Conservation (phyloP, 2,113 vertebrate species). For the Pangasianodon gigas region DNA sequence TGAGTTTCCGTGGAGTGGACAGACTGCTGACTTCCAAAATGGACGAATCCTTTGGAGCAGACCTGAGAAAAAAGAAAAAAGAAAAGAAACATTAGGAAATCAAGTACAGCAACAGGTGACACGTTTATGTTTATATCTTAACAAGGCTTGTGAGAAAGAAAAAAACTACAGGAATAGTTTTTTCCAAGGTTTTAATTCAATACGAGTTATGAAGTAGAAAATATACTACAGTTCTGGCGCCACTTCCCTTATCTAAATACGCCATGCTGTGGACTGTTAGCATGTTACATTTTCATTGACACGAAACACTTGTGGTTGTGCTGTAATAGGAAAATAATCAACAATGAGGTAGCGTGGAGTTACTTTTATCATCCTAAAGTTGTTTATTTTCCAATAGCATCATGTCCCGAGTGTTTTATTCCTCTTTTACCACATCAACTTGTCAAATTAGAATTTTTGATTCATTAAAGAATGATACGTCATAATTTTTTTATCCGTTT, state of each 20-base stretch:
- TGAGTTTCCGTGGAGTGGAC: slow-evolving; percentile 88
- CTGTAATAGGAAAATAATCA: not conserved
- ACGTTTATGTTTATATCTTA: not conserved
- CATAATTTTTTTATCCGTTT: not conserved
- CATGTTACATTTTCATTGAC: too few species aligned
- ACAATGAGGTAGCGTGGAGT: not conserved
- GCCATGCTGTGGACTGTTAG: too few species aligned
- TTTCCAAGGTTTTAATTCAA: not conserved
- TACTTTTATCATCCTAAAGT: not conserved
- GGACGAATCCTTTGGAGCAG: slow-evolving; percentile 80
- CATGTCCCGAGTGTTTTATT: not conserved
- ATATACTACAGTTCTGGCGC: too few species aligned
- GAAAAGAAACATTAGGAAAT: not conserved
- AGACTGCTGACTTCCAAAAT: slow-evolving; percentile 85
- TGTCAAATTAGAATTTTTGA: not conserved
- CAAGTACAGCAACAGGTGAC: not conserved
- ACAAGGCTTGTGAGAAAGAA: not conserved
- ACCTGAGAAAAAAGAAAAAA: slow-evolving; percentile 63
- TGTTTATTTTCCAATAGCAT: not conserved
- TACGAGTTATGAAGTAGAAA: too few species aligned
- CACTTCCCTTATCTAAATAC: too few species aligned
- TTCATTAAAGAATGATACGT: not conserved
- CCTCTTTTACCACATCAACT: not conserved
- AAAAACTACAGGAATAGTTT: not conserved
- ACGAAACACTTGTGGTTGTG: too few species aligned